A percentile compares a stretch with the other conserved stretches of the same genome.
phyloP scores from a whole-genome alignment of 2,888 invertebrate genomes.

The Agriopis marginaria region DNA sequence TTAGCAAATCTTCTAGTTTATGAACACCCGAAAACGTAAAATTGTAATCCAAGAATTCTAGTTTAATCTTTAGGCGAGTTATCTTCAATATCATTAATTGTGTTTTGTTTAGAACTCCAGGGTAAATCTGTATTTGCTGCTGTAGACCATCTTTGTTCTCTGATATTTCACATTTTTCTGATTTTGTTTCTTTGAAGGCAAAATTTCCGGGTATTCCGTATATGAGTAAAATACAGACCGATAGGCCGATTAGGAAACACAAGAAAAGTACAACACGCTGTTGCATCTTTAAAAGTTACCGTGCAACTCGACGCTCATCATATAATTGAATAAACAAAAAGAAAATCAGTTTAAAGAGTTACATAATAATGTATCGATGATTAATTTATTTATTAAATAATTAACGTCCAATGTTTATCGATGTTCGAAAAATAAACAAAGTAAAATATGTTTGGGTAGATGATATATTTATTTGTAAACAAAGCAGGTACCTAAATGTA shows the following conservation, averaged over 20 bases:
- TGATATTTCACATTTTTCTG: not conserved
- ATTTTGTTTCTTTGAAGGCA: not conserved
- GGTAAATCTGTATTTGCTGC: not conserved
- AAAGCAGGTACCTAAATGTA: not conserved
- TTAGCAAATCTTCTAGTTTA: constrained; percentile 88
- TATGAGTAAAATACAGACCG: not conserved
- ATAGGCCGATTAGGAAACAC: constrained; percentile 5
- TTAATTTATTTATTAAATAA: not conserved
- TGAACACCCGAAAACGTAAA: constrained; percentile 36
- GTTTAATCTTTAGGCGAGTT: constrained; percentile 61
- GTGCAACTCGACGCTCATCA: not conserved
- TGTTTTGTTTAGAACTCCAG: not conserved
- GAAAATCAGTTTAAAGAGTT: not conserved
- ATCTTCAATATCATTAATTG: constrained; percentile 6
- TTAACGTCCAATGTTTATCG: not conserved
- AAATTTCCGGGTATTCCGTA: not conserved
- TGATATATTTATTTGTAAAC: not conserved
- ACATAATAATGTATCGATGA: constrained; percentile 1
- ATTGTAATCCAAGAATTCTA: constrained; percentile 57
- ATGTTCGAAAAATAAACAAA: not conserved
- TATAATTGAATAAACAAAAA: not conserved
- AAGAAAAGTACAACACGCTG: not conserved
- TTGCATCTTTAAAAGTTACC: not conserved
- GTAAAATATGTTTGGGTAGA: not conserved
- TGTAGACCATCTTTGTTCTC: not conserved